Conservation (phyloP, 2,113 vertebrate species). For the Phodopus roborovskii region DNA sequence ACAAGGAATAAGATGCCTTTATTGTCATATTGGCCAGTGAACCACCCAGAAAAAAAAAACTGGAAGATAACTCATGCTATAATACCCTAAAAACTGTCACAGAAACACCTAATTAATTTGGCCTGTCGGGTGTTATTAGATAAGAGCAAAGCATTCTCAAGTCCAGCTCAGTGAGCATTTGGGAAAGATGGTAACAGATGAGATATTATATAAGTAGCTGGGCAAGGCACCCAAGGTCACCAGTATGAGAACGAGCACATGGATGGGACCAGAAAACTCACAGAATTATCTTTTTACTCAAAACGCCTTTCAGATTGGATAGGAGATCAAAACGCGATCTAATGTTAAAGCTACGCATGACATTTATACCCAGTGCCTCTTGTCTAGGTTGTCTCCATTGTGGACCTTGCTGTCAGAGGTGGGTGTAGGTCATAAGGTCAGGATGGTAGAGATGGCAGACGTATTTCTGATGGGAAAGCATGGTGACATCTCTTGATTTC, state of each 20-base stretch:
- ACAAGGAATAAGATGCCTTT: background rate
- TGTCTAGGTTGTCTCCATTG: too few relatives aligned
- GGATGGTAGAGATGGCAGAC: background rate
- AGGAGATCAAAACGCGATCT: background rate
- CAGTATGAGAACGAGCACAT: background rate
- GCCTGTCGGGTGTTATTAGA: background rate
- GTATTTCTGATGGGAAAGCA: background rate
- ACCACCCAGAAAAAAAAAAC: background rate
- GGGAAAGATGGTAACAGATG: background rate
- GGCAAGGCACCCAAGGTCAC: background rate
- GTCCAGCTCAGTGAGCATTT: background rate
- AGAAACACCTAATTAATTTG: background rate
- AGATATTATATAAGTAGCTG: background rate
- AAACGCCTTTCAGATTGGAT: background rate
- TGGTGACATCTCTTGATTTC: background rate
- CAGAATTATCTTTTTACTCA: rapidly evolving
- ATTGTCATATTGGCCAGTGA: background rate
- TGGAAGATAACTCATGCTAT: background rate
- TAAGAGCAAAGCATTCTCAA: background rate
- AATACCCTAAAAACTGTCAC: background rate
- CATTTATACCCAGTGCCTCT: background rate
- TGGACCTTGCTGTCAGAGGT: background rate
- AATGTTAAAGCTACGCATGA: background rate
- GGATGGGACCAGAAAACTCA: background rate
- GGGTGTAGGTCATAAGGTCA: background rate